Evolutionary conservation across 1,140 invertebrate species (phyloP).

Genomic region (Radopholus similis): DNA sequence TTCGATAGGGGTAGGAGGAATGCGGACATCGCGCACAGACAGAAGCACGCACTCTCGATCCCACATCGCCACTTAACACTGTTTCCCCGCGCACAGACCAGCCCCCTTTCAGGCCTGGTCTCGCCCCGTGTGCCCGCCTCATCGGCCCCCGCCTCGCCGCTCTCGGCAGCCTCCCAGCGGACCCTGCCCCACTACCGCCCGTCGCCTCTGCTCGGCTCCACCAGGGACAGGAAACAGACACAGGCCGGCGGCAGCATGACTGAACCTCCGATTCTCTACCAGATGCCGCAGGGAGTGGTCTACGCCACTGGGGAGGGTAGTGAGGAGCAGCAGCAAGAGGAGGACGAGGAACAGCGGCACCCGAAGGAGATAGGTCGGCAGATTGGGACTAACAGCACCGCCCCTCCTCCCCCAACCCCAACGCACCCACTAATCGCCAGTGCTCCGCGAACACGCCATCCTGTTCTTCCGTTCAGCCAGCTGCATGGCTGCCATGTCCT

Average conservation of each 20-base stretch:
- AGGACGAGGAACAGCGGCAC: neutral
- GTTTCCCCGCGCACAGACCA: neutral
- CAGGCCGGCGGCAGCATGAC: neutral
- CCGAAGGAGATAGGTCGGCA: neutral
- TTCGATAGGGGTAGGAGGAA: neutral
- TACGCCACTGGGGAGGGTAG: conserved; percentile 14
- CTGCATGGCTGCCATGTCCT: conserved; percentile 9
- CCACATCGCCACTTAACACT: neutral
- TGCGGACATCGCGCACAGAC: neutral
- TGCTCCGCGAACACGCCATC: too few species aligned
- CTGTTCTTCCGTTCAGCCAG: neutral
- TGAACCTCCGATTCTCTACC: conserved; percentile 17
- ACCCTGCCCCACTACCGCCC: neutral
- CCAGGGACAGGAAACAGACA: neutral
- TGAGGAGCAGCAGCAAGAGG: neutral
- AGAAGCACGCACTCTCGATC: neutral
- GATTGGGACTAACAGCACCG: neutral
- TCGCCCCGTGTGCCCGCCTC: neutral
- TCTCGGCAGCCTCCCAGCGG: neutral
- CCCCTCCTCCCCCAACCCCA: too few species aligned
- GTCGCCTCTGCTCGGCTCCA: neutral
- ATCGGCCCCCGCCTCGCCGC: neutral
- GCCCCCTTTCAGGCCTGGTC: conserved; percentile 21
- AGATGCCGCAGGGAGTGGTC: conserved; percentile 33
- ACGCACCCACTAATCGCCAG: too few species aligned